These are phyloP conservation scores for Thera britannica DNA, from an alignment of 2,888 invertebrate species.

Conservation along the genomic window DNA sequence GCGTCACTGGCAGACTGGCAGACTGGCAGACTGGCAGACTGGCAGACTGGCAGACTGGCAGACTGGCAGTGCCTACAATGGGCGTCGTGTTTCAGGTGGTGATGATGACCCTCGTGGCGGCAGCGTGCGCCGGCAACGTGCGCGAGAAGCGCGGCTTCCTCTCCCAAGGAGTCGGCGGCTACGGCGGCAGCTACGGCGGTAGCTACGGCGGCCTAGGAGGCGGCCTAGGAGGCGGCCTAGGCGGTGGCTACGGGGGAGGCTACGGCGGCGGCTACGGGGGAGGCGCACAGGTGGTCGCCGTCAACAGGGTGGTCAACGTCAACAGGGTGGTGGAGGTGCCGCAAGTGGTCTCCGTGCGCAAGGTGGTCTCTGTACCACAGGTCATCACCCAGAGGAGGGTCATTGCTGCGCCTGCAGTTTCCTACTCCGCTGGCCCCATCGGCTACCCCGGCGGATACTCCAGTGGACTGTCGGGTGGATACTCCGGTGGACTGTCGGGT, in stretches of 20 bases:
- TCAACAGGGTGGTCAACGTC: constrained; percentile 57
- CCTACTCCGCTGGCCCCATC: constrained; percentile 25
- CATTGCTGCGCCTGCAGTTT: constrained; percentile 47
- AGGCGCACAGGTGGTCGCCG: constrained; percentile 47
- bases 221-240: constrained; percentile 14
- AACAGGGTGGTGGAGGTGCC: constrained; percentile 57
- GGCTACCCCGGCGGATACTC: constrained; percentile 30
- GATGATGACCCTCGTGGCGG: constrained; percentile 42
- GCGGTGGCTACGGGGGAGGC: constrained; percentile 23
- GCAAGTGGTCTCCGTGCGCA: constrained; percentile 56
- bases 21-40: too few relatives aligned
- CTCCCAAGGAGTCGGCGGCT: constrained; percentile 23
- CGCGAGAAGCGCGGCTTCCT: constrained; percentile 44
- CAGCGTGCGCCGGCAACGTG: constrained; percentile 39
- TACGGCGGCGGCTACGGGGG: constrained; percentile 26
- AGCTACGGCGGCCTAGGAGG: constrained; percentile 26
- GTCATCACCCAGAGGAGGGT: constrained; percentile 61
- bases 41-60: constrained; percentile 22
- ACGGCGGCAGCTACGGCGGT: constrained; percentile 20
- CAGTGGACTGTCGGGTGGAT: constrained; percentile 28
- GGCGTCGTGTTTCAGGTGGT: constrained; percentile 39
- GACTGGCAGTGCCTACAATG: constrained; percentile 1
- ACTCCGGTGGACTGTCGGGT: constrained; percentile 26
- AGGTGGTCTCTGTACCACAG: constrained; percentile 61
- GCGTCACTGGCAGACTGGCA: background rate